Base-by-base conservation (phyloP, 2,797 vertebrate species). In the Chaetodon trifasciatus region DNA sequence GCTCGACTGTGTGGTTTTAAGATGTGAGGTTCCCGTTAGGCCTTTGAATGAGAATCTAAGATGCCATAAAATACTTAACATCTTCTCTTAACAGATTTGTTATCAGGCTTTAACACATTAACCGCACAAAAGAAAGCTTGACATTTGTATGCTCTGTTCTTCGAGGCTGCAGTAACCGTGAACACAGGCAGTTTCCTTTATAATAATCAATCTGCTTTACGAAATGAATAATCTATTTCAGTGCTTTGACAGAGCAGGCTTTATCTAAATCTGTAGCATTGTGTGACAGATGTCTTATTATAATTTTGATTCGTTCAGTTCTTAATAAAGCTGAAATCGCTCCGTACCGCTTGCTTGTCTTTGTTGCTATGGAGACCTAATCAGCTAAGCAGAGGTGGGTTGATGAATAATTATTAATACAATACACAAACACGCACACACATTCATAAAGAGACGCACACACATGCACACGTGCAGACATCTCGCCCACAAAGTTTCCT, bases 281-380 rank as follows among this genome's bases (percentile, higher is more conserved):
- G 74, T 77, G 67, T 52, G 73, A 76, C 82, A 85, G 76, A 85
- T 81, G 80, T 84, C 84, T 76, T 67, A 73, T 85, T 89, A 74
- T 74, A 56, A 84, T 83, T 78, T 81, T 24, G 60, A 74, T 70
- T 68, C 6, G 84, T 85, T 89, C 70, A 32, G 28, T 58, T 72
- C 62, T 74, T 66, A 69, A 78, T 84, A 73, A 84, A 86, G 82
- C 19, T 74, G 8, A 73, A 70, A 73, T 68, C 77, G n/a, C 7
- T 65, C 50, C 55, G 62, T 81, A 70, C 49, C 13, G 5, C 28
- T 74, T 83, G 21, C 76, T 84, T 13, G 10, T 72, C 78, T 78
- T 68, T 79, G 90, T 92, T 92, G 88, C 91, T 76, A 93, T 86
- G 91, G 92, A 88, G 82, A 94, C 83, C 68, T 70, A 91, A 94